Evolutionary conservation across 2,797 vertebrate species (phyloP), one percentile per base, ranked within the genome.

Genomic region (Brachymystax lenok): DNA sequence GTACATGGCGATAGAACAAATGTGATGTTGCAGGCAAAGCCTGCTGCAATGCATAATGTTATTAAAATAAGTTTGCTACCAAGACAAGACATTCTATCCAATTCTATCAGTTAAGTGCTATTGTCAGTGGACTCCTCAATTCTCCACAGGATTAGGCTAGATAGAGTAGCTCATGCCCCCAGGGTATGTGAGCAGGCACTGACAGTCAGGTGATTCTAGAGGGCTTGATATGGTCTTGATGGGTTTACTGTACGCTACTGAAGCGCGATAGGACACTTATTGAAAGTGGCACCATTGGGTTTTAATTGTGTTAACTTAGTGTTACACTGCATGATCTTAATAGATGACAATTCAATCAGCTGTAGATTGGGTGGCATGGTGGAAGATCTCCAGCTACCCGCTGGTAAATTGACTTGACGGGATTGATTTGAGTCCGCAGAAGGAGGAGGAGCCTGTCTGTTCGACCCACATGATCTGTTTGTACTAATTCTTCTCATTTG

Each of bases 381-480:
- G 69, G 88, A 88, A 86, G 56, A 61, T n/a, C n/a, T 8, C 56
- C 4, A 19, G 79, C 78, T 83, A 79, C 83, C 69, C 79, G 87
- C 82, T 85, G 80, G 76, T 61, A 89, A 90, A 91, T 89, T 88
- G 86, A 90, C 88, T 90, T 69, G 59, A 76, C 70, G 73, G 73
- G 87, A 91, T 93, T 88, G 85, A 91, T 93, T 88, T 87, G 74
- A 77, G 72, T 83, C 89, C 30, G 33, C 74, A 77, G 83, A 78
- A 88, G 83, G 76, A 89, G 83, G 82, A 77, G 82, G n/a, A 21
- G 56, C 19, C 81, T 61, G 69, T 24, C 40, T 77, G 76, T 75
- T 88, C 85, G 77, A 84, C 79, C 83, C 80, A 64, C 79, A 81
- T 86, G 56, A 85, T 89, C 19, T 84, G 80, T 86, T 87, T 66